Conservation (phyloP, 2,797 vertebrate genomes). For the Betta splendens region DNA sequence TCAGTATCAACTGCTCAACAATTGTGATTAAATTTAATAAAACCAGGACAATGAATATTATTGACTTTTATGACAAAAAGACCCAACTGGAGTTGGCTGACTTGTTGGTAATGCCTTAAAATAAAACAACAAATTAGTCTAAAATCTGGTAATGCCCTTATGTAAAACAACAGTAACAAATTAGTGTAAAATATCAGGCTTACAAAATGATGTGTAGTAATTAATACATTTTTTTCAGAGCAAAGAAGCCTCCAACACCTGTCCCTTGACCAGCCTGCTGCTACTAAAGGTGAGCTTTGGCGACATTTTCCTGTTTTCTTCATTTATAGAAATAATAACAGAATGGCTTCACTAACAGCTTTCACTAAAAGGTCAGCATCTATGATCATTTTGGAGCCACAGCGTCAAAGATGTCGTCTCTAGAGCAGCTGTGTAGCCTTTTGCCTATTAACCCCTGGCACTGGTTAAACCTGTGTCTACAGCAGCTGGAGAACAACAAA, state of each 20-base stretch:
- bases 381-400: constrained; percentile 73
- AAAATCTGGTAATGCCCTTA: constrained; percentile 82
- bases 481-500: constrained; percentile 53
- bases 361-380: constrained; percentile 77
- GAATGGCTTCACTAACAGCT: neutral
- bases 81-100: constrained; percentile 82
- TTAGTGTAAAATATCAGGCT: no score
- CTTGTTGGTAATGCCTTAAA: constrained; percentile 81
- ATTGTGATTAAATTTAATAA: no score
- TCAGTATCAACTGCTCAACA: no score
- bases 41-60: constrained; percentile 79
- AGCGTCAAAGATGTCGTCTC: constrained; percentile 67
- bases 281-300: constrained; percentile 80
- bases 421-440: constrained; percentile 88
- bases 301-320: neutral
- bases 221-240: constrained; percentile 59
- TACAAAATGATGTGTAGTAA: neutral
- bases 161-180: neutral
- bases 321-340: neutral
- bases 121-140: no score
- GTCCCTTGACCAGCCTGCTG: constrained; percentile 88
- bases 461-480: constrained; percentile 87
- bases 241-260: constrained; percentile 87
- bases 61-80: no score
- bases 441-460: constrained; percentile 89